phyloP scores from a whole-genome alignment of 2,888 invertebrate genomes.

The Orthosia incerta region DNA sequence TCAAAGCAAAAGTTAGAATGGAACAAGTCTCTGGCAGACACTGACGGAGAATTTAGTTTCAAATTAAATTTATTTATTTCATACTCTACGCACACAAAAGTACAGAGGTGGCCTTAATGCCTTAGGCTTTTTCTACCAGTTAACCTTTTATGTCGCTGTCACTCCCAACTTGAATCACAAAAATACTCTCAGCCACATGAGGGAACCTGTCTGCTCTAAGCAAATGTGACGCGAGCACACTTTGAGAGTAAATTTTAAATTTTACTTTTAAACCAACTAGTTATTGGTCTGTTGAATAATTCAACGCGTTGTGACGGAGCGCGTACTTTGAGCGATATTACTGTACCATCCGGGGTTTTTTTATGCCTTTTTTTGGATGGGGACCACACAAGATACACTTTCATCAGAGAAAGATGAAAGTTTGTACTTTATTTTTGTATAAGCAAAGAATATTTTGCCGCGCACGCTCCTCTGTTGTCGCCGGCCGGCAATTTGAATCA shows the following conservation, averaged over 20 bases:
- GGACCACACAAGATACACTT: neutral
- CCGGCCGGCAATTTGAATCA: too few species aligned
- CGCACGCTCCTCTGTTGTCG: too few species aligned
- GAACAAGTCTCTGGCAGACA: too few species aligned
- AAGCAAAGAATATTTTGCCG: neutral
- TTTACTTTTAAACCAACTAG: conserved; percentile 77
- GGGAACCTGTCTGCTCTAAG: conserved; percentile 77
- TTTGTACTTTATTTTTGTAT: neutral
- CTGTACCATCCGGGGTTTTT: conserved; percentile 27
- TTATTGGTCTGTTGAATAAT: conserved; percentile 73
- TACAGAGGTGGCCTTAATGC: too few species aligned
- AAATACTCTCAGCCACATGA: conserved; percentile 70
- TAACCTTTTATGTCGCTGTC: neutral
- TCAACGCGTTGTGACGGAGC: conserved; percentile 54
- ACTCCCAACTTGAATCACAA: conserved; percentile 47
- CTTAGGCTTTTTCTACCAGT: too few species aligned
- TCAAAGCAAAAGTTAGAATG: too few species aligned
- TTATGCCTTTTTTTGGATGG: neutral
- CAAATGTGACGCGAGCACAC: conserved; percentile 79
- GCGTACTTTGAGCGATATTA: conserved; percentile 54
- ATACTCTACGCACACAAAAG: too few species aligned
- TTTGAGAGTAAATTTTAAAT: conserved; percentile 80
- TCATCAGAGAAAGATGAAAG: neutral
- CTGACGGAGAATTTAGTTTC: too few species aligned
- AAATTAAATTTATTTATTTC: too few species aligned